Evolutionary conservation across 2,888 invertebrate genomes (phyloP), one percentile per base, ranked within the genome.

Genomic region (Eledona agricola): DNA sequence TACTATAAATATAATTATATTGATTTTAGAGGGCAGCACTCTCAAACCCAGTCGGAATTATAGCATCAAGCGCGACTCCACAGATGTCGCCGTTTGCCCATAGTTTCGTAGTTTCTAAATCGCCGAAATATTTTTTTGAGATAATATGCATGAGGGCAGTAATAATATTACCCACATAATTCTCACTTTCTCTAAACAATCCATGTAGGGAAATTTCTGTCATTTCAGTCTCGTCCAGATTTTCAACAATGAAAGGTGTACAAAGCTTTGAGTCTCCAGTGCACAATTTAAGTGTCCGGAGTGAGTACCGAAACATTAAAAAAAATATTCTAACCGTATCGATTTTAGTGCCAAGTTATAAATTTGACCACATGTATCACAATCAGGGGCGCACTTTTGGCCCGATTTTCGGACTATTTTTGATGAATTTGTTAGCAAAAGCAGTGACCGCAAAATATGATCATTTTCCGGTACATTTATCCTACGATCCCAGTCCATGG

Each of bases 371-470:
- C 12, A 42, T 42, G 42, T 9, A 13, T 20, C 29, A 42, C 19
- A 29, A 22, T 23, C 51, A 51, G 28, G 28, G 35, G n/a, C 40
- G 55, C 12, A 51, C 50, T 34, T 55, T 49, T 37, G 62, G 64
- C 5, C 67, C 66, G 3, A 25, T 69, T 3, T 12, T 67, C 20
- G 63, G 60, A 11, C 32, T 67, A 3, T 55, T 69, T n/a, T 40
- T 67, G 20, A 62, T 63, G n/a, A 64, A 62, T 46, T 45, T 68
- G 7, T 28, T 66, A 17, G 58, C 63, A 0, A 62, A 63, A 26
- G 59, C 55, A 4, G 62, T 57, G 5, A 28, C 59, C 13, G 67
- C 67, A 2, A 69, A 65, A 51, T 66, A 56, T 31, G 20, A 19
- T 5, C 31, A 45, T 49, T 20, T 40, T 15, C 49, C 56, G 16